These are phyloP conservation scores for Mimumesa dahlbomi DNA, from an alignment of 2,888 invertebrate genomes.

Conservation along the genomic window DNA sequence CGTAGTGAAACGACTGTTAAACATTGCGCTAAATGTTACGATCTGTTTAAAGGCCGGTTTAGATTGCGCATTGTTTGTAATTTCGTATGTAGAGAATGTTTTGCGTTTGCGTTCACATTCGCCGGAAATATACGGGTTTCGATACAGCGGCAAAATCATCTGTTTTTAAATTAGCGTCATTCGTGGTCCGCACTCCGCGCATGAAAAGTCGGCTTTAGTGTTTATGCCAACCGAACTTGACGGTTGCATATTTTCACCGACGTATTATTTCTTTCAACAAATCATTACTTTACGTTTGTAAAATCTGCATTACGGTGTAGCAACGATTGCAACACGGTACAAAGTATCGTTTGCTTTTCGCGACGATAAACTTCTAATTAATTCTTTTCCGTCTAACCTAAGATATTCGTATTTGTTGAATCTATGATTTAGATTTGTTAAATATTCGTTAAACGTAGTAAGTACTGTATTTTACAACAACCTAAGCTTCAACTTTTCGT, in stretches of 20 bases:
- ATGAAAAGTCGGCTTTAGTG: slow-evolving; percentile 43
- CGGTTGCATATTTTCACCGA: slow-evolving; percentile 25
- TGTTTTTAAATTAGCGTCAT: slow-evolving; percentile 40
- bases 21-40: slow-evolving; percentile 7
- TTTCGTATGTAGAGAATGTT: background rate
- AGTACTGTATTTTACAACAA: background rate
- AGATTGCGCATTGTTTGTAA: background rate
- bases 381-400: slow-evolving; percentile 33
- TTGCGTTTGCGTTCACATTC: background rate
- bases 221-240: slow-evolving; percentile 36
- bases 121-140: slow-evolving; percentile 1
- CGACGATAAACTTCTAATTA: background rate
- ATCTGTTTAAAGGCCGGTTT: background rate
- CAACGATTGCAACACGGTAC: background rate
- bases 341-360: background rate
- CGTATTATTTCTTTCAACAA: slow-evolving; percentile 11
- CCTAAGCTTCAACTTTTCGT: background rate
- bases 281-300: slow-evolving; percentile 6
- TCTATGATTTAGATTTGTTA: background rate
- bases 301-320: slow-evolving; percentile 3
- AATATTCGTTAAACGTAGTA: slow-evolving; percentile 18
- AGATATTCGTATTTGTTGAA: slow-evolving; percentile 1
- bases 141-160: slow-evolving; percentile 27
- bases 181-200: background rate
- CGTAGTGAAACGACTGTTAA: slow-evolving; percentile 2